These are phyloP conservation scores for Tetragnatha versicolor DNA, from an alignment of 1,140 invertebrate species.

Conservation along the genomic window DNA sequence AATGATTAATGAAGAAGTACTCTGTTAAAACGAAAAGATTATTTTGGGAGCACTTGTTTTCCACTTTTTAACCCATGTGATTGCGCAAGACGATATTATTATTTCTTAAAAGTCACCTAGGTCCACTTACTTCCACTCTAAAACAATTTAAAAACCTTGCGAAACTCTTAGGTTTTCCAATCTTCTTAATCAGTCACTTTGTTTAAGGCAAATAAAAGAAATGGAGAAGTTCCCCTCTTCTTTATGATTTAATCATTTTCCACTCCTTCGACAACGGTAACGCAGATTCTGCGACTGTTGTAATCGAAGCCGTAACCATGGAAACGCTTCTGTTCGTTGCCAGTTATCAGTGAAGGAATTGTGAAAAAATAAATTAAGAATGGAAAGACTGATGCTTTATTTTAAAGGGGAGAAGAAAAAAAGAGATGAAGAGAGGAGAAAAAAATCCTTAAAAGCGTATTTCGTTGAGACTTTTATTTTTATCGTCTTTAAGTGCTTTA, in stretches of 20 bases:
- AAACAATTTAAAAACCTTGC: constrained; percentile 22
- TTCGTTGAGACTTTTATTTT: constrained; percentile 42
- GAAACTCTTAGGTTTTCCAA: background rate
- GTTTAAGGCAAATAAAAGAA: no score
- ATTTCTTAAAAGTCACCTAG: no score
- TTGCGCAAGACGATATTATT: no score
- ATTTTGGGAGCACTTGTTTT: no score
- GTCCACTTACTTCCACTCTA: background rate
- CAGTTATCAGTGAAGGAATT: constrained; percentile 6
- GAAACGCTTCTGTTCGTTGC: constrained; percentile 17
- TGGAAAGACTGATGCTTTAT: background rate
- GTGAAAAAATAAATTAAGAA: background rate
- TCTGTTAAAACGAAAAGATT: no score
- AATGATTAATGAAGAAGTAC: no score
- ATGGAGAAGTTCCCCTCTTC: no score
- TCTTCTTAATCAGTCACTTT: background rate
- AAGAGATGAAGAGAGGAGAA: background rate
- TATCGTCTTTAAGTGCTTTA: constrained; percentile 37
- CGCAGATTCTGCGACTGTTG: constrained; percentile 11
- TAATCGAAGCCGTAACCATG: constrained; percentile 15
- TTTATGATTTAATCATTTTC: no score
- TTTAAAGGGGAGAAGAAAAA: background rate
- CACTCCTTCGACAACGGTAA: no score
- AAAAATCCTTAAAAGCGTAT: constrained; percentile 22
- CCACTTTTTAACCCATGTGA: no score